These are phyloP conservation scores for Pangasius djambal DNA, from an alignment of 2,797 vertebrate genomes.

Conservation along the genomic window DNA sequence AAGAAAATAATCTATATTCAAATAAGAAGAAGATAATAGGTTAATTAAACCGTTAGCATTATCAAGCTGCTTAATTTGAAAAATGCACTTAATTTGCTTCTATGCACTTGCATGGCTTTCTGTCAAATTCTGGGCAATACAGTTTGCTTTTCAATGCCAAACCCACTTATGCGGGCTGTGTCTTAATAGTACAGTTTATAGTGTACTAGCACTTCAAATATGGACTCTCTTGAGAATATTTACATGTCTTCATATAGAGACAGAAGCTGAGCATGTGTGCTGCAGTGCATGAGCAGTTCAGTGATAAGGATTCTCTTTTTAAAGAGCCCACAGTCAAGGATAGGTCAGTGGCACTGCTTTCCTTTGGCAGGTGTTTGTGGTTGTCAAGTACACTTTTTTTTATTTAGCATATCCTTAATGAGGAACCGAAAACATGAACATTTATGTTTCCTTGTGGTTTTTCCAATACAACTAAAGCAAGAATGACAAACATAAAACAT, in stretches of 20 bases:
- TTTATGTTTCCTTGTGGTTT: not conserved
- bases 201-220: not conserved
- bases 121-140: not conserved
- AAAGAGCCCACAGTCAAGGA: slow-evolving; percentile 2
- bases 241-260: not conserved
- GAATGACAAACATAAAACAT: not conserved
- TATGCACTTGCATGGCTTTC: not conserved
- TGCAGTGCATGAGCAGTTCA: not conserved
- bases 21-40: not conserved
- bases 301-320: not conserved
- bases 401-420: slow-evolving; percentile 17
- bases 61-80: not conserved
- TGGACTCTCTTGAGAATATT: not conserved
- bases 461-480: not conserved
- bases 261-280: not conserved
- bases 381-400: slow-evolving; percentile 15
- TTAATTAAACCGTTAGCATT: not conserved
- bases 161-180: not conserved
- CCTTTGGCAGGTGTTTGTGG: slow-evolving; percentile 38
- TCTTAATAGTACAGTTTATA: not conserved
- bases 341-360: not conserved
- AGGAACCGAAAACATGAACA: slow-evolving; percentile 41
- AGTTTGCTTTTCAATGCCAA: not conserved
- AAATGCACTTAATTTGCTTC: no score
- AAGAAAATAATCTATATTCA: not conserved